Percentiles rank a stretch among this genome's conserved stretches.
Conservation (phyloP, 1,140 invertebrate species). For the Drosophila pruinosa region DNA sequence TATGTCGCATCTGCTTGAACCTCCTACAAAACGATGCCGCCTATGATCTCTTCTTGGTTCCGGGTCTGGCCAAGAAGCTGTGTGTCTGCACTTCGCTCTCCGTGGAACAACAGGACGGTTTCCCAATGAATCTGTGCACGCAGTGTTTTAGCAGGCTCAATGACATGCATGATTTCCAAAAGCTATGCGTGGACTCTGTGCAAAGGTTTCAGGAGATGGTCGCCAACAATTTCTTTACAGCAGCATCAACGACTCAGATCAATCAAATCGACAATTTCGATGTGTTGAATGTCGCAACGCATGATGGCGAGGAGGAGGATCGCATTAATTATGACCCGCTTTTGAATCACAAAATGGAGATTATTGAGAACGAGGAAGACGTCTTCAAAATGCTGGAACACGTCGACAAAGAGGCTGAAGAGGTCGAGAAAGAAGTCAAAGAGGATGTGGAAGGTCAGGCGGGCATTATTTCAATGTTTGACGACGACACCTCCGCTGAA, state of each 20-base stretch:
- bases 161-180: conserved; percentile 75
- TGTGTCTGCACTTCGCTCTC: conserved; percentile 67
- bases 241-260: background rate
- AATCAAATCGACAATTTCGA: conserved; percentile 58
- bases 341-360: conserved; percentile 76
- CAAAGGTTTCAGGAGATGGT: conserved; percentile 70
- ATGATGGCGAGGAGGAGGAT: conserved; percentile 65
- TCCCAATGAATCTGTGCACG: conserved; percentile 68
- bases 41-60: conserved; percentile 71
- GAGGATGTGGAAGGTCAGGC: conserved; percentile 29
- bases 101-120: conserved; percentile 74
- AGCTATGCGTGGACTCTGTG: conserved; percentile 69
- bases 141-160: conserved; percentile 60
- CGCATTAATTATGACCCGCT: conserved; percentile 76
- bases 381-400: conserved; percentile 79
- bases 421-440: conserved; percentile 55
- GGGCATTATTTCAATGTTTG: conserved; percentile 31
- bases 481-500: conserved; percentile 34
- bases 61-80: conserved; percentile 73
- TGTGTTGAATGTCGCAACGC: conserved; percentile 45
- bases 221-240: conserved; percentile 49
- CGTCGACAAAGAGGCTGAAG: conserved; percentile 72
- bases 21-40: conserved; percentile 51
- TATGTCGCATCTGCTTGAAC: conserved; percentile 78
- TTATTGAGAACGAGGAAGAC: conserved; percentile 77